Percentiles rank a stretch among this genome's conserved stretches.
Evolutionary conservation across 1,140 invertebrate species (phyloP).

Genomic region (Calliopsis andreniformis): DNA sequence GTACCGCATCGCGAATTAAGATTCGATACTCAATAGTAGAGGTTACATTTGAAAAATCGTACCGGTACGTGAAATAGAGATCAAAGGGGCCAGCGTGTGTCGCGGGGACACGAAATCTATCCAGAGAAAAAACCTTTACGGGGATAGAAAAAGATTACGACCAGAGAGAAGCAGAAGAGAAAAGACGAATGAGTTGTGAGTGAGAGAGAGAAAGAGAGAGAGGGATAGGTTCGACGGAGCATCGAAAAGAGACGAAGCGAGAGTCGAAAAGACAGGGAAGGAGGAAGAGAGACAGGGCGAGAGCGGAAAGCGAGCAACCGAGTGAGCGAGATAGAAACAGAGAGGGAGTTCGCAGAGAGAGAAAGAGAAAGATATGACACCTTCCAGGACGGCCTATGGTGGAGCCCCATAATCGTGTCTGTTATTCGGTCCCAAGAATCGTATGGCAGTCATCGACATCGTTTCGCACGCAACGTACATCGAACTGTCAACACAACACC

Average conservation of each 20-base stretch:
- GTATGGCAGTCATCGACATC: slow-evolving; percentile 71
- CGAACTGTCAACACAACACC: slow-evolving; percentile 53
- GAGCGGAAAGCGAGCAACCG: slow-evolving; percentile 34
- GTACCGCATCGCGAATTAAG: slow-evolving; percentile 40
- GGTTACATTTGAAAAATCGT: slow-evolving; percentile 57
- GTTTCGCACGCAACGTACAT: slow-evolving; percentile 56
- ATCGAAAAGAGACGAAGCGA: slow-evolving; percentile 31
- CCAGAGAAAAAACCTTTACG: slow-evolving; percentile 46
- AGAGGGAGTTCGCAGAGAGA: slow-evolving; percentile 32
- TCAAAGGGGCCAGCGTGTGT: slow-evolving; percentile 46
- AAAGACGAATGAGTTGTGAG: slow-evolving; percentile 33
- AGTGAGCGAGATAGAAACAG: slow-evolving; percentile 35
- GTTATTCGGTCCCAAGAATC: slow-evolving; percentile 56
- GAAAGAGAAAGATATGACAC: slow-evolving; percentile 63
- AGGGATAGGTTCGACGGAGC: too few relatives aligned
- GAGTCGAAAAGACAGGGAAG: too few relatives aligned
- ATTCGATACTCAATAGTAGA: slow-evolving; percentile 41
- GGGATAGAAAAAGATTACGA: slow-evolving; percentile 55
- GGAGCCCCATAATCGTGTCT: slow-evolving; percentile 73
- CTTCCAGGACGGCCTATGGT: slow-evolving; percentile 73
- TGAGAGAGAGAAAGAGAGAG: slow-evolving; percentile 37
- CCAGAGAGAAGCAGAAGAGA: slow-evolving; percentile 51
- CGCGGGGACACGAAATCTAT: slow-evolving; percentile 56
- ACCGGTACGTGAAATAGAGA: slow-evolving; percentile 47
- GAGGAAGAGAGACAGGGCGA: slow-evolving; percentile 31